Evolutionary conservation across 1,140 invertebrate genomes (phyloP).

Genomic region (Melanaphis sacchari): DNA sequence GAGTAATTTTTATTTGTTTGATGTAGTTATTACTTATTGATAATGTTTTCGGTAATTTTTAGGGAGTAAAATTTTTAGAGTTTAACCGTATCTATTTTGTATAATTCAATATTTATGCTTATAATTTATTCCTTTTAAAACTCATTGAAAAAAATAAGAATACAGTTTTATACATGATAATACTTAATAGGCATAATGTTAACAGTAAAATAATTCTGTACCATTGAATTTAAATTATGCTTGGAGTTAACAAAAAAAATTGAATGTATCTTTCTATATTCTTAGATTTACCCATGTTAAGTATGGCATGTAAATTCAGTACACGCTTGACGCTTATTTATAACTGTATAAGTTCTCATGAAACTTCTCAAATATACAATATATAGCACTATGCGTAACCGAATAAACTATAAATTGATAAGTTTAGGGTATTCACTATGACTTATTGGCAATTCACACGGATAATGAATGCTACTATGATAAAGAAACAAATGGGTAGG

Average conservation of each 20-base stretch:
- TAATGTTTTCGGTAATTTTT: background rate
- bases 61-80: background rate
- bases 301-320: background rate
- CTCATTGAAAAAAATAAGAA: no score
- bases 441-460: background rate
- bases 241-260: background rate
- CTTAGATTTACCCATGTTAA: background rate
- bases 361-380: background rate
- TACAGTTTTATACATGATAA: background rate
- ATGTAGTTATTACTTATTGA: background rate
- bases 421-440: background rate
- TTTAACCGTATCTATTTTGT: background rate
- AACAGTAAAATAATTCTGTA: background rate
- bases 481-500: background rate
- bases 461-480: background rate
- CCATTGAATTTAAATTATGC: background rate
- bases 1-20: background rate
- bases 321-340: background rate
- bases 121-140: background rate
- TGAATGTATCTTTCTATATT: background rate
- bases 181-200: background rate
- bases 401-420: background rate
- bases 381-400: background rate
- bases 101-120: background rate
- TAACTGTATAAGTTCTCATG: background rate